A percentile compares a stretch with the other conserved stretches of the same genome.
phyloP scores from a whole-genome alignment of 2,113 vertebrate genomes.

The Peromyscus maniculatus region DNA sequence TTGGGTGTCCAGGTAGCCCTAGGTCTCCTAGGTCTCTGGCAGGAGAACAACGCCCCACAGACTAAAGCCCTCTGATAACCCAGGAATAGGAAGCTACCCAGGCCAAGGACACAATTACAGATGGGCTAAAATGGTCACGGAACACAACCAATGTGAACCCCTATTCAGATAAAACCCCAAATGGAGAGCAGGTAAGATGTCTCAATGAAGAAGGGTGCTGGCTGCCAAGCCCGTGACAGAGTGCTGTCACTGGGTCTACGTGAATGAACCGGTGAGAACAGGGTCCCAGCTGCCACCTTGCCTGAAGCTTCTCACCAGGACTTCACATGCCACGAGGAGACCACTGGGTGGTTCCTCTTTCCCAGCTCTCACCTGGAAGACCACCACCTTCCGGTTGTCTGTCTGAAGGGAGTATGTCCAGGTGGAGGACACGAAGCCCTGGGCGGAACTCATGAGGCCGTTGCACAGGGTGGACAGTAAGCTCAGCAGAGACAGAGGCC shows the following conservation, averaged over 20 bases:
- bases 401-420: slow-evolving; percentile 99
- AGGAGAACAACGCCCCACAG: not conserved
- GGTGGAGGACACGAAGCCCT: slow-evolving; percentile 98
- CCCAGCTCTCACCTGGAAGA: slow-evolving; percentile 93
- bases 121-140: not conserved
- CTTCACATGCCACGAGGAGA: not conserved
- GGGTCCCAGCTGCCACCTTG: not conserved
- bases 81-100: not conserved
- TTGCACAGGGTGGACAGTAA: slow-evolving; percentile 95
- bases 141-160: not conserved
- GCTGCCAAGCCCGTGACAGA: not conserved
- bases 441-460: slow-evolving; percentile 96
- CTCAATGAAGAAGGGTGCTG: not conserved
- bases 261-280: not conserved
- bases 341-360: not conserved
- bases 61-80: not conserved
- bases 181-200: not conserved
- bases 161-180: not conserved
- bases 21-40: not conserved
- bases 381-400: slow-evolving; percentile 95
- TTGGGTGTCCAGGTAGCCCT: not conserved
- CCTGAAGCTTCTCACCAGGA: not conserved
- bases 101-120: not conserved
- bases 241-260: not conserved
- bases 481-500: slow-evolving; percentile 91